These are phyloP conservation scores for Chydorus sphaericus DNA, from an alignment of 2,888 invertebrate species.

Conservation along the genomic window DNA sequence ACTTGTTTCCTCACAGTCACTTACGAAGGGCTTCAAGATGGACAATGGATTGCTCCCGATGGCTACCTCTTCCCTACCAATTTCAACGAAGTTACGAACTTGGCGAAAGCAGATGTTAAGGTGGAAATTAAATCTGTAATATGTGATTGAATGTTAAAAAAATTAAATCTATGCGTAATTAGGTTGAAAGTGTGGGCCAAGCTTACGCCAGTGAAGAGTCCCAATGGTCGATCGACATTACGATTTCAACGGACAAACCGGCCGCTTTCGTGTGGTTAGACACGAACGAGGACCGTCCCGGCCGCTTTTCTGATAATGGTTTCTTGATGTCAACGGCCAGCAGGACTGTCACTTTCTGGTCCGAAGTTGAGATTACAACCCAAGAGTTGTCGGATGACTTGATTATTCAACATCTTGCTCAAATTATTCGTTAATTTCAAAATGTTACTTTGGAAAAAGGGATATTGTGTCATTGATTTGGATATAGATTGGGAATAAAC, in stretches of 20 bases:
- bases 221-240: conserved; percentile 23
- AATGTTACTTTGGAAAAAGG: not conserved
- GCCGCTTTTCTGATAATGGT: conserved; percentile 30
- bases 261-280: conserved; percentile 47
- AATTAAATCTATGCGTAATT: not conserved
- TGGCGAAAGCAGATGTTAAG: conserved; percentile 6
- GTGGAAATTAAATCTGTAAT: too few relatives aligned
- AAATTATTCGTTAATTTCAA: conserved; percentile 3
- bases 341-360: conserved; percentile 13
- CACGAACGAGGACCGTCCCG: conserved; percentile 29
- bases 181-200: not conserved
- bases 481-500: too few relatives aligned
- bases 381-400: not conserved
- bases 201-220: not conserved
- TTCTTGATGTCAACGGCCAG: conserved; percentile 24
- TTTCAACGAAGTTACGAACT: conserved; percentile 3
- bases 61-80: conserved; percentile 2
- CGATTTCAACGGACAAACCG: conserved; percentile 35
- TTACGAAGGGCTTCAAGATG: not conserved
- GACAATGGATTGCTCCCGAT: not conserved
- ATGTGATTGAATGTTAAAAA: too few relatives aligned
- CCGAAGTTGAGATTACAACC: not conserved
- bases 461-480: not conserved
- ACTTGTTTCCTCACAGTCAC: conserved; percentile 11
- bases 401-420: not conserved